Evolutionary conservation across 2,797 vertebrate species (phyloP).

Genomic region (Channa striata): DNA sequence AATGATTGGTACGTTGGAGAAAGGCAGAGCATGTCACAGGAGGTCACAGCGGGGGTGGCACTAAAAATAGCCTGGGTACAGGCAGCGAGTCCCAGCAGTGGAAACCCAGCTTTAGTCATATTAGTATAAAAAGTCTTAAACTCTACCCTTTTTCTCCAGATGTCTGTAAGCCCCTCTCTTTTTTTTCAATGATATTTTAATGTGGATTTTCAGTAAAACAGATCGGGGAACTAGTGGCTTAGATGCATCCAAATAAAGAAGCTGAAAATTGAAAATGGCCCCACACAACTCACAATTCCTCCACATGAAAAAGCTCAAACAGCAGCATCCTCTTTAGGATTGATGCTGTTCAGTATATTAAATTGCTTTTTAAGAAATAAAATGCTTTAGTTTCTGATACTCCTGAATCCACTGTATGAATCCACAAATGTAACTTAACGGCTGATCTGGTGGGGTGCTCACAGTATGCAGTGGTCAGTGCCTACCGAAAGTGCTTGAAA

Average conservation of each 20-base stretch:
- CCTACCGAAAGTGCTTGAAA: no score
- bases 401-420: no score
- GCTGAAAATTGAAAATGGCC: constrained; percentile 9
- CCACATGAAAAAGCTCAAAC: neutral
- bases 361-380: no score
- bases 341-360: no score
- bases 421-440: no score
- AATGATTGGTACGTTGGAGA: constrained; percentile 16
- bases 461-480: no score
- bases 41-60: constrained; percentile 45
- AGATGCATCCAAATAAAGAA: constrained; percentile 8
- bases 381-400: no score
- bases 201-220: neutral
- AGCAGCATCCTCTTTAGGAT: neutral
- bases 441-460: no score
- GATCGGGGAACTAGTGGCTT: neutral
- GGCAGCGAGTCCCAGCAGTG: constrained; percentile 22
- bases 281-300: neutral
- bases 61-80: constrained; percentile 42
- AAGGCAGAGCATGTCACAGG: constrained; percentile 19
- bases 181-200: constrained; percentile 20
- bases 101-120: constrained; percentile 10
- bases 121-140: constrained; percentile 32
- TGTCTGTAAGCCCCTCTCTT: neutral
- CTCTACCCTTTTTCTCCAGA: constrained; percentile 6